phyloP scores from a whole-genome alignment of 2,113 vertebrate genomes.

The Vicugna pacos region DNA sequence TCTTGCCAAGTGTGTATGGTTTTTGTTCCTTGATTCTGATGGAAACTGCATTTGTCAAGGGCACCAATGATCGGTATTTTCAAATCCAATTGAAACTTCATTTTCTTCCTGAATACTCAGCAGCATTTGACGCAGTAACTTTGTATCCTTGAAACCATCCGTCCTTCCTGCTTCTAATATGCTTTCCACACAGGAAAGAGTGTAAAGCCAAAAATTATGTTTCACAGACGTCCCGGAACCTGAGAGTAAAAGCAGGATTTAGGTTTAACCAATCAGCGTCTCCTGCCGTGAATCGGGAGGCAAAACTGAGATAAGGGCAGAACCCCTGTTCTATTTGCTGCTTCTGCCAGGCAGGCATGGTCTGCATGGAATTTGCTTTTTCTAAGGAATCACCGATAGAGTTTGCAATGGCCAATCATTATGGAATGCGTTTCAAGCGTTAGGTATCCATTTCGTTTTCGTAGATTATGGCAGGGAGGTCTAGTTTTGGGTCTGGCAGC shows the following conservation, averaged over 20 bases:
- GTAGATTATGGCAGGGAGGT: neutral
- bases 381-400: neutral
- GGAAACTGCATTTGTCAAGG: neutral
- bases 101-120: neutral
- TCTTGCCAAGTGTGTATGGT: neutral
- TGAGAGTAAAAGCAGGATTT: neutral
- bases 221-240: neutral
- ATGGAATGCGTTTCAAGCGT: neutral
- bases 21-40: constrained; percentile 15
- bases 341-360: neutral
- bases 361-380: neutral
- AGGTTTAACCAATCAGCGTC: neutral
- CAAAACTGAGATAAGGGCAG: neutral
- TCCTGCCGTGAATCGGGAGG: neutral
- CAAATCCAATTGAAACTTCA: neutral
- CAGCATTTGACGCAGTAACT: neutral
- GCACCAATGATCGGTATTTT: neutral
- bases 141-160: neutral
- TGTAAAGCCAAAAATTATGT: neutral
- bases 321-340: neutral
- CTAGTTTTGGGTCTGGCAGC: neutral
- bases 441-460: neutral
- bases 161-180: neutral
- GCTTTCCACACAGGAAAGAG: neutral
- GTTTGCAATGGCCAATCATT: neutral